phyloP scores from a whole-genome alignment of 2,888 invertebrate genomes.

The Pristionchus fissidentatus region DNA sequence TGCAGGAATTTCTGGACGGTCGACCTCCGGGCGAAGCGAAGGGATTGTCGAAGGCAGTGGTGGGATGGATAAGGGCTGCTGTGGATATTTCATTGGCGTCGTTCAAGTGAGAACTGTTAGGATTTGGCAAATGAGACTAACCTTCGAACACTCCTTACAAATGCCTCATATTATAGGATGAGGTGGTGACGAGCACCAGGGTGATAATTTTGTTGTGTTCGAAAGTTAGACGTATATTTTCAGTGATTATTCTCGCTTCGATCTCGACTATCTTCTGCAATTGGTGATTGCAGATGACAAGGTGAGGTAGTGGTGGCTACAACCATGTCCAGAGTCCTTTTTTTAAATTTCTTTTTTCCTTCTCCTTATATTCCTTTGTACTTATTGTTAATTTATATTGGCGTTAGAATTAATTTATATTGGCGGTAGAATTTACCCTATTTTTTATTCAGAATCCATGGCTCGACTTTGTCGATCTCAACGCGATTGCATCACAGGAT shows the following conservation, averaged over 20 bases:
- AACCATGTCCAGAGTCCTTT: too few relatives aligned
- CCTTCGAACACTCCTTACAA: constrained; percentile 49
- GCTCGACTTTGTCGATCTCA: constrained; percentile 68
- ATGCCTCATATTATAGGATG: neutral
- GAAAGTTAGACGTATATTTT: constrained; percentile 46
- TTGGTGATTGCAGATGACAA: constrained; percentile 63
- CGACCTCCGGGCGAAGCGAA: constrained; percentile 43
- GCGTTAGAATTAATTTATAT: too few relatives aligned
- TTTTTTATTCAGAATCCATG: constrained; percentile 59
- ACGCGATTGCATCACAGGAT: constrained; percentile 54
- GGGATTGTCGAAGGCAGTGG: constrained; percentile 46
- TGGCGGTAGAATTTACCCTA: too few relatives aligned
- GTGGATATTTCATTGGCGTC: constrained; percentile 44
- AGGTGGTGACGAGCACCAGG: neutral
- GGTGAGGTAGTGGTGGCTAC: constrained; percentile 16
- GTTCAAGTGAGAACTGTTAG: constrained; percentile 7
- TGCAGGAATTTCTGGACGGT: constrained; percentile 33
- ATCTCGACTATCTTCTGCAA: constrained; percentile 71
- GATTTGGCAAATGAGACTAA: neutral
- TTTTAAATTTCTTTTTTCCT: too few relatives aligned
- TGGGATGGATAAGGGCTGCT: constrained; percentile 11
- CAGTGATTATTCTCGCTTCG: constrained; percentile 62
- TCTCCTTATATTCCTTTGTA: neutral
- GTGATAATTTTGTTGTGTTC: neutral
- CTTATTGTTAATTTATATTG: constrained; percentile 1